Evolutionary conservation across 2,888 invertebrate genomes (phyloP).

Genomic region (Leptinotarsa peninsularis): DNA sequence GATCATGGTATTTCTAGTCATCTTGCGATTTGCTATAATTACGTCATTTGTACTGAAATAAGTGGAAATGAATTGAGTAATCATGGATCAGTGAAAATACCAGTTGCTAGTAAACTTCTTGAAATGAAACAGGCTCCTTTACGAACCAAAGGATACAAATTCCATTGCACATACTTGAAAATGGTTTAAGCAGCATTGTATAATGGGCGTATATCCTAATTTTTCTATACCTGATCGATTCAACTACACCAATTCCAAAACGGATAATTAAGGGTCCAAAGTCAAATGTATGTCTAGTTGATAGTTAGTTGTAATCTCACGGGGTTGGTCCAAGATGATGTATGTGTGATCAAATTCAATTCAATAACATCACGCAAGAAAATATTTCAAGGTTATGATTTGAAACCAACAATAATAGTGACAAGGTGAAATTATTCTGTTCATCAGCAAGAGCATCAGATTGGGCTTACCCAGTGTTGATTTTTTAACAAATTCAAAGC

Average conservation of each 20-base stretch:
- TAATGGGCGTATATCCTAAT: conserved; percentile 20
- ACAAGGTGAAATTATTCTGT: no score
- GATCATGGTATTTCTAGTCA: no score
- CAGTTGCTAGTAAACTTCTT: not conserved
- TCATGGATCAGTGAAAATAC: no score
- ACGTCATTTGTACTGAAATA: no score
- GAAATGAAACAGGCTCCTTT: conserved; percentile 21
- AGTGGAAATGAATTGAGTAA: no score
- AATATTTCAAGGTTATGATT: not conserved
- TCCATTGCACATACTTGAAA: conserved; percentile 23
- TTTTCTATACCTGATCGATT: conserved; percentile 27
- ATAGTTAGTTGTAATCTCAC: conserved; percentile 44
- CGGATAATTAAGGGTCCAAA: conserved; percentile 52
- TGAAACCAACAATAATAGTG: no score
- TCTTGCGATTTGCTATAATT: no score
- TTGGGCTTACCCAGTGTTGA: not conserved
- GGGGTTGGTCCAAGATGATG: conserved; percentile 3
- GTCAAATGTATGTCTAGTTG: conserved; percentile 46
- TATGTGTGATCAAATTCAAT: not conserved
- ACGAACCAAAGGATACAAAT: conserved; percentile 18
- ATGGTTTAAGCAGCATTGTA: conserved; percentile 8
- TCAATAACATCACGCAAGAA: not conserved
- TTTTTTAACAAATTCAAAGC: not conserved
- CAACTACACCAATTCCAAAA: conserved; percentile 42
- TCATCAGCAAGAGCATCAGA: not conserved